Evolutionary conservation across 2,888 invertebrate genomes (phyloP).

Genomic region (Eristalis intricaria): DNA sequence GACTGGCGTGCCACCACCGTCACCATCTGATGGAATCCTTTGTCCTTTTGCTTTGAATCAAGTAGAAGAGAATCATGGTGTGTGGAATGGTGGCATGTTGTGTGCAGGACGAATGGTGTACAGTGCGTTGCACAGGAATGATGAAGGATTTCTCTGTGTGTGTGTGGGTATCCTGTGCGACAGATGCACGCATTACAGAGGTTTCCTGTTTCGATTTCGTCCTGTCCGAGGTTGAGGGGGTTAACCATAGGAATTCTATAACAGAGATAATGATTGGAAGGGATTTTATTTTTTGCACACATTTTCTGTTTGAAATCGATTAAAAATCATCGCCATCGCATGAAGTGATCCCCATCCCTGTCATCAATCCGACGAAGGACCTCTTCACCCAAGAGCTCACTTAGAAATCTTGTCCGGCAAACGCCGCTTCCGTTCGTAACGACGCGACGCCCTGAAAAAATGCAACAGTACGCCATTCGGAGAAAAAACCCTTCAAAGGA

Average conservation of each 20-base stretch:
- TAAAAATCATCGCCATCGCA: neutral
- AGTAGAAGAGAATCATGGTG: constrained; percentile 42
- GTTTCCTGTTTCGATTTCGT: constrained; percentile 54
- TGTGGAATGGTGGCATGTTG: constrained; percentile 57
- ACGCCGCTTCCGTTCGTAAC: too few relatives aligned
- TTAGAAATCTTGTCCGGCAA: too few relatives aligned
- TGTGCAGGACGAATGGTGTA: constrained; percentile 33
- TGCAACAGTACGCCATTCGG: neutral
- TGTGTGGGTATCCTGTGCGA: constrained; percentile 52
- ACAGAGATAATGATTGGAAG: neutral
- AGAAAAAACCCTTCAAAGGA: neutral
- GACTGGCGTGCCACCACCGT: constrained; percentile 38
- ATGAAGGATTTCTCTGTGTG: constrained; percentile 21
- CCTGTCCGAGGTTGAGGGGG: constrained; percentile 17
- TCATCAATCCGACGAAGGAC: too few relatives aligned
- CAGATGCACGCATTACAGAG: constrained; percentile 56
- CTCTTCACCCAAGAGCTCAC: too few relatives aligned
- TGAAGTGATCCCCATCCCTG: too few relatives aligned
- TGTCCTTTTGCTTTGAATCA: constrained; percentile 62
- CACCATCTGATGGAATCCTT: constrained; percentile 64
- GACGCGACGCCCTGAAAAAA: too few relatives aligned
- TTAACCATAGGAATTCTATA: neutral
- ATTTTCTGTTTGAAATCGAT: neutral
- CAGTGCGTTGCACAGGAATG: constrained; percentile 56
- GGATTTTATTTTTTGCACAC: neutral